Conservation (phyloP, 2,797 vertebrate species). For the Peromyscus melanophrys region DNA sequence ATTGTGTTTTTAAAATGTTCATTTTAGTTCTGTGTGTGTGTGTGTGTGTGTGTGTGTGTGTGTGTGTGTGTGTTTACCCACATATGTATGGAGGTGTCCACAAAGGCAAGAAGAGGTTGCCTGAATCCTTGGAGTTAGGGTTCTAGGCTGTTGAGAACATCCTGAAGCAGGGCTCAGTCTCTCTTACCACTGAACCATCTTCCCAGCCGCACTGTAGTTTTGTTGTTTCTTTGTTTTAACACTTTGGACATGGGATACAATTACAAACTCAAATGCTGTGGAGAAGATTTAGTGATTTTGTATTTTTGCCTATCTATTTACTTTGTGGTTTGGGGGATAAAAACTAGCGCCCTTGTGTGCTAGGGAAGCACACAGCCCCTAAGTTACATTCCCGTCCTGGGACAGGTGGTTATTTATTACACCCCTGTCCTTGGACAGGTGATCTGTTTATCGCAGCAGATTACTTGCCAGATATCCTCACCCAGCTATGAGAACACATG, state of each 20-base stretch:
- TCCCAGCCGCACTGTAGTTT: background rate
- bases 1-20: background rate
- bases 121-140: background rate
- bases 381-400: background rate
- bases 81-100: background rate
- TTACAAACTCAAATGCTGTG: slow-evolving; percentile 12
- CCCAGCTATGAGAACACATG: background rate
- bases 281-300: background rate
- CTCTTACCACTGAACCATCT: background rate
- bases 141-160: background rate
- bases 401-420: too few species aligned
- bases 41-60: background rate
- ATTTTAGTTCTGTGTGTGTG: background rate
- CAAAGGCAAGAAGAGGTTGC: background rate
- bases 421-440: background rate
- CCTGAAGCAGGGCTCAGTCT: too few species aligned
- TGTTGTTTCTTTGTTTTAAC: background rate
- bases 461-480: slow-evolving; percentile 33
- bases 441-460: background rate
- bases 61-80: background rate
- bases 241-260: background rate
- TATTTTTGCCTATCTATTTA: background rate
- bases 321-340: background rate
- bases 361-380: background rate
- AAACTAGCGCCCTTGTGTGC: background rate